A percentile compares a stretch with the other conserved stretches of the same genome.
These are phyloP conservation scores for Neosilurus hyrtlii DNA, from an alignment of 2,797 vertebrate genomes.

Conservation along the genomic window DNA sequence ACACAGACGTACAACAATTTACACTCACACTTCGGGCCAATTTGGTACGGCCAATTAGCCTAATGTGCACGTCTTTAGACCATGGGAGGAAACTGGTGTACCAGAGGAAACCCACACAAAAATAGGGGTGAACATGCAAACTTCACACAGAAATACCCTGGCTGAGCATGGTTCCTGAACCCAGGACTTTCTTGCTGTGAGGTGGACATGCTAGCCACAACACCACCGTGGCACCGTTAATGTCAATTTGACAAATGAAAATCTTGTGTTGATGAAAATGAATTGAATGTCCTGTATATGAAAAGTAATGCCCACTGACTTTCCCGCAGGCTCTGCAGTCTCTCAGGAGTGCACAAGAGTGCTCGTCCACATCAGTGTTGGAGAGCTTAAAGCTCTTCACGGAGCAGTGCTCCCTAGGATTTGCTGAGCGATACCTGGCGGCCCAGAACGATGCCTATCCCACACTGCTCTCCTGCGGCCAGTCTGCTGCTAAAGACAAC, in stretches of 20 bases:
- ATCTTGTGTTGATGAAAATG: background rate
- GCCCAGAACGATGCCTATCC: conserved; percentile 86
- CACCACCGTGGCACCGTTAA: background rate
- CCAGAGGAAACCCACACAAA: too few relatives aligned
- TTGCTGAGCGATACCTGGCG: conserved; percentile 83
- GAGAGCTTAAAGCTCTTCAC: conserved; percentile 72
- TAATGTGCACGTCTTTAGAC: too few relatives aligned
- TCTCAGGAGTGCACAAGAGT: conserved; percentile 66
- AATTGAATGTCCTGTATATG: background rate
- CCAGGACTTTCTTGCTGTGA: too few relatives aligned
- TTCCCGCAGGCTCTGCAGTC: conserved; percentile 76
- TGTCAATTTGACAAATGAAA: background rate
- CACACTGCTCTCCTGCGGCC: conserved; percentile 80
- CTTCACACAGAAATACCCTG: too few relatives aligned
- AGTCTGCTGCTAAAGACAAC: conserved; percentile 59
- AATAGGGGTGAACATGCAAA: too few relatives aligned
- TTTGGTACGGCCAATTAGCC: too few relatives aligned
- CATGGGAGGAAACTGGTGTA: too few relatives aligned
- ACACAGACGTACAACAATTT: too few relatives aligned
- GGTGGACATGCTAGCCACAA: too few relatives aligned
- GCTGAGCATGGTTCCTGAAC: too few relatives aligned
- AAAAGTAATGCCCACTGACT: background rate
- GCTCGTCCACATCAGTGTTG: conserved; percentile 17
- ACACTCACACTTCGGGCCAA: too few relatives aligned
- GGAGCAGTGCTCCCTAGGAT: conserved; percentile 79